Percentiles rank a stretch among this genome's conserved stretches.
phyloP scores from a whole-genome alignment of 2,113 vertebrate genomes.

The Ivindomyrus marchei region DNA sequence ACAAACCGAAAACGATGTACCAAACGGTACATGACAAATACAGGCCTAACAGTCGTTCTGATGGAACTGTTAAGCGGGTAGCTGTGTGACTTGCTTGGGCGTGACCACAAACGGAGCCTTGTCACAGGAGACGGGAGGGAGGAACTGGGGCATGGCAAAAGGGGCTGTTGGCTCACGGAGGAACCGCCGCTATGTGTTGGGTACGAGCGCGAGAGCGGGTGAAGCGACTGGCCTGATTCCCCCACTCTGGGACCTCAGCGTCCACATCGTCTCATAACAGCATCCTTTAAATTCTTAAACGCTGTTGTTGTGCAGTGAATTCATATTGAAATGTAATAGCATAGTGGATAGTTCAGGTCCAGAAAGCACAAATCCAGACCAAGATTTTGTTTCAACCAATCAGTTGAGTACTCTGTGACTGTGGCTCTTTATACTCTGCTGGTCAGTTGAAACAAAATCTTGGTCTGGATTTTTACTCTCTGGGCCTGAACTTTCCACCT shows the following conservation, averaged over 20 bases:
- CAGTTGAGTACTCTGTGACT: background rate
- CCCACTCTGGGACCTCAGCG: background rate
- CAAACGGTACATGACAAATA: background rate
- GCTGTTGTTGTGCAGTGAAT: background rate
- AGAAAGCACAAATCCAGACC: background rate
- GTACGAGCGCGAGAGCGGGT: background rate
- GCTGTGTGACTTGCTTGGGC: background rate
- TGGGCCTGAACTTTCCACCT: background rate
- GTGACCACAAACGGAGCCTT: background rate
- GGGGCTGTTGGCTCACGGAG: too few relatives aligned
- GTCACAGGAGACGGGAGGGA: background rate
- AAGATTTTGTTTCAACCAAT: background rate
- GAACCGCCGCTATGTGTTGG: background rate
- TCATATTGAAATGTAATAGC: background rate
- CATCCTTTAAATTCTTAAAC: background rate
- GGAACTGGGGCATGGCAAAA: too few relatives aligned
- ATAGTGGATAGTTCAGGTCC: background rate
- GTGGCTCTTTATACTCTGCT: background rate
- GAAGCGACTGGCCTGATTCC: background rate
- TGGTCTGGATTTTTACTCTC: background rate
- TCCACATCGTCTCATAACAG: background rate
- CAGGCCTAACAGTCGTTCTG: background rate
- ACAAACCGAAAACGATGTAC: background rate
- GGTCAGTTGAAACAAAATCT: background rate
- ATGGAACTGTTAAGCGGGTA: background rate